Percentiles rank a stretch among this genome's conserved stretches.
phyloP scores from a whole-genome alignment of 2,888 invertebrate species.

The Drosophila neutralis region DNA sequence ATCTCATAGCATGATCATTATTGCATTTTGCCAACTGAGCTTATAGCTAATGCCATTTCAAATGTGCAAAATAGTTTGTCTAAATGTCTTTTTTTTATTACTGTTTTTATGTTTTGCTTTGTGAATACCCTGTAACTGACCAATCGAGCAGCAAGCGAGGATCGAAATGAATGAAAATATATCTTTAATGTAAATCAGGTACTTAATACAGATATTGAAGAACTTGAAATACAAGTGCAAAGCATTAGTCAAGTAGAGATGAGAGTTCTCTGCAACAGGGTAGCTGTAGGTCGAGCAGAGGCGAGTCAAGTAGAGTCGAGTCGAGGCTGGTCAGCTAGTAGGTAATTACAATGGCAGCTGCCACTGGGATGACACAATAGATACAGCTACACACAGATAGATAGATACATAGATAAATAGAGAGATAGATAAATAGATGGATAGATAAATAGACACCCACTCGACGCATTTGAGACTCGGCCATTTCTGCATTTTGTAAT shows the following conservation, averaged over 20 bases:
- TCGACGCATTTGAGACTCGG: constrained; percentile 15
- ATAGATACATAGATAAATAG: constrained; percentile 28
- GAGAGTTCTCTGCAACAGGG: not conserved
- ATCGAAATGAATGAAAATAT: not conserved
- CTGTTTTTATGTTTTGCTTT: not conserved
- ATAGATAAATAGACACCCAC: constrained; percentile 47
- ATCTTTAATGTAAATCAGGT: not conserved
- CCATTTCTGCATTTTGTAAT: constrained; percentile 69
- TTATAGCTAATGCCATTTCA: constrained; percentile 23
- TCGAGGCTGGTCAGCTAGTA: constrained; percentile 11
- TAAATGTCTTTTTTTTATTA: constrained; percentile 15
- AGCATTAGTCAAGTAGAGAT: not conserved
- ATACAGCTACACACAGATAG: constrained; percentile 4
- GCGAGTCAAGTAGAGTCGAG: not conserved
- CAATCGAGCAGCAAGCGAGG: not conserved
- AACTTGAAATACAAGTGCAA: not conserved
- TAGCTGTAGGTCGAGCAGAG: not conserved
- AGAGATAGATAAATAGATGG: constrained; percentile 14
- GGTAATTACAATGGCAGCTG: constrained; percentile 44
- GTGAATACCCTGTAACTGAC: constrained; percentile 5
- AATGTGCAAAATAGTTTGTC: constrained; percentile 23
- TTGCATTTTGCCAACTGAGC: constrained; percentile 32
- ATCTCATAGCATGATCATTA: not conserved
- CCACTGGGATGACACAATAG: constrained; percentile 58
- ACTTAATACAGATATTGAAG: not conserved